Evolutionary conservation across 2,888 invertebrate species (phyloP), one percentile per base, ranked within the genome.

Genomic region (Bellardia bayeri): DNA sequence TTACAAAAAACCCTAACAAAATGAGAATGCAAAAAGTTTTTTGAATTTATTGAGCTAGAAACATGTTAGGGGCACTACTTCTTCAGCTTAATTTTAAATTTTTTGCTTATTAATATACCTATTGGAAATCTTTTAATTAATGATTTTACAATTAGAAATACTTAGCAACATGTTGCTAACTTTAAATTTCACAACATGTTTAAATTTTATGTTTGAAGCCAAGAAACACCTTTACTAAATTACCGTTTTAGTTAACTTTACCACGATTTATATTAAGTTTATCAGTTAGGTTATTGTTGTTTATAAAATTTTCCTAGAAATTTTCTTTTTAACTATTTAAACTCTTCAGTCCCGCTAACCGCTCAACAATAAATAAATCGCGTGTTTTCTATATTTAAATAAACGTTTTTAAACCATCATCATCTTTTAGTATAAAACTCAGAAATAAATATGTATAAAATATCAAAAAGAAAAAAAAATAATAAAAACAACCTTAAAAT

Each of bases 381-480:
- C 80, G 83, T 86, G 82, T 80, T 83, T 79, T 78, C 8, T 64
- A 81, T 85, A 85, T 85, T 85, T 81, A 69, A 81, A 85, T 85
- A 85, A 85, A 79, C 61, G 79, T 56, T 82, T 86, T 82, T 45
- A 71, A 82, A 69, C 80, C 79, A 86, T 83, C 83, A 85, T 76
- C 64, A 66, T 85, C 71, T 82, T 76, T 72, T 45, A 45, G 45
- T 45, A 45, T 45, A 45, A 11, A 49, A 49, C 14, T 13, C 68
- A 80, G 42, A 66, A 68, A 61, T 68, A 66, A 68, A 72, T 68
- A 68, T 64, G 33, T 61, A 76, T 45, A 16, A 61, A 58, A 23
- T 51, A 54, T 71, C 30, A 56, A 69, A 49, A 42, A n/a, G n/a
- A 33, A 42, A 40, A 51, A 30, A 42, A 5, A 33, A 56, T 14